Evolutionary conservation across 2,113 vertebrate species (phyloP).

Genomic region (Sapayoa aenigma): DNA sequence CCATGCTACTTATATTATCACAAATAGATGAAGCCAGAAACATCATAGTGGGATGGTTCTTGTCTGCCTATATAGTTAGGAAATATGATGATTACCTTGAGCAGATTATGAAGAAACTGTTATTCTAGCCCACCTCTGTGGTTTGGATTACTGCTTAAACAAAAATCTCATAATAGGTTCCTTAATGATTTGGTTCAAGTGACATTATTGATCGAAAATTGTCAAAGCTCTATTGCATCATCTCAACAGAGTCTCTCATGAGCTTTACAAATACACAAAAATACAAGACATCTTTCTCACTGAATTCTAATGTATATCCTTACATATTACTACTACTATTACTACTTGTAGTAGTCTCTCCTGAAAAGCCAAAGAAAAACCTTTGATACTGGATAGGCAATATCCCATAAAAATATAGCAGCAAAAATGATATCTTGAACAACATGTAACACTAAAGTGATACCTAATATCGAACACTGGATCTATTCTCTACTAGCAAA

Average conservation of each 20-base stretch:
- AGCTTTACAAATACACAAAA: neutral
- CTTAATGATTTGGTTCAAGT: neutral
- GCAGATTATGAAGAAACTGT: neutral
- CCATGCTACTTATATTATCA: neutral
- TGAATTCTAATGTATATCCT: neutral
- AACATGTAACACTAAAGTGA: neutral
- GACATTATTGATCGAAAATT: neutral
- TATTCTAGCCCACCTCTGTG: neutral
- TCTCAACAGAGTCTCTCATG: neutral
- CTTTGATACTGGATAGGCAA: neutral
- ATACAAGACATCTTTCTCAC: neutral
- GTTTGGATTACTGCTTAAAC: neutral
- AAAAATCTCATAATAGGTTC: fast-evolving
- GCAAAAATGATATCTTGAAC: neutral
- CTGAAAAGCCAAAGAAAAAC: neutral
- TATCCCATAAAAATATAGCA: neutral
- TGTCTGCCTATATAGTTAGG: neutral
- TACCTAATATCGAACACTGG: neutral
- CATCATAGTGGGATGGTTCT: neutral
- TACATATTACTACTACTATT: neutral
- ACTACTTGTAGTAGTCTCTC: fast-evolving
- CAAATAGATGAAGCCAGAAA: neutral
- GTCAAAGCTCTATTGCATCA: neutral
- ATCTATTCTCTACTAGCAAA: neutral
- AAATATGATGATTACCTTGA: neutral